Evolutionary conservation across 2,888 invertebrate species (phyloP).

Genomic region (Zaprionus bogoriensis): DNA sequence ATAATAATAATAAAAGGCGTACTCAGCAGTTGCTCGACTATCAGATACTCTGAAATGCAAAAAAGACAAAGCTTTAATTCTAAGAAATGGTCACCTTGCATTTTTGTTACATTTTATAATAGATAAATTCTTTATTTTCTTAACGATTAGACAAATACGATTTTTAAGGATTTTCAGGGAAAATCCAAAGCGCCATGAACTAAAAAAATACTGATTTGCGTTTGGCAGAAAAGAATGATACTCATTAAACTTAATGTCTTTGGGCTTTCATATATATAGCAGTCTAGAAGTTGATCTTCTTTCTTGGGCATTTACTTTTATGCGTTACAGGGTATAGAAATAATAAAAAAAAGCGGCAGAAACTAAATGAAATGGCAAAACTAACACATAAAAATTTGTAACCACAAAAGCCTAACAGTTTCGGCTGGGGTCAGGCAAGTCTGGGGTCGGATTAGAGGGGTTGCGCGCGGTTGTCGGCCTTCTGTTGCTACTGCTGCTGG

Average conservation of each 20-base stretch:
- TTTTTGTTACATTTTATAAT: too few relatives aligned
- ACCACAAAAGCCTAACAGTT: constrained; percentile 52
- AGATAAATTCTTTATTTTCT: too few relatives aligned
- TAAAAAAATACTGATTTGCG: neutral
- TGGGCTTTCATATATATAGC: neutral
- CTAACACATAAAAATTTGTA: constrained; percentile 73
- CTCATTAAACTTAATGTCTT: neutral
- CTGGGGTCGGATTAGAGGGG: constrained; percentile 9
- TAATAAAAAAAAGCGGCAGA: constrained; percentile 14
- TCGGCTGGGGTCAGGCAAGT: too few relatives aligned
- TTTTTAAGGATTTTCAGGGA: neutral
- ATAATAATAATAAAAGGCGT: constrained; percentile 47
- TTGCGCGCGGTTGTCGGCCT: neutral
- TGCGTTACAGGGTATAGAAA: constrained; percentile 31
- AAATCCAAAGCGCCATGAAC: neutral
- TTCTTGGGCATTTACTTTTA: neutral
- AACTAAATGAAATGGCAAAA: constrained; percentile 62
- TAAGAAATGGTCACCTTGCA: too few relatives aligned
- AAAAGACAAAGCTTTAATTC: neutral
- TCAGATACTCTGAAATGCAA: constrained; percentile 1
- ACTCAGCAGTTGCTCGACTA: neutral
- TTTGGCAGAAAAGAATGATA: neutral
- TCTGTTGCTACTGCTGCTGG: neutral
- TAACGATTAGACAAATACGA: too few relatives aligned
- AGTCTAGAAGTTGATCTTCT: neutral